Conservation (phyloP, 2,797 vertebrate species). For the Eospalax fontanierii region DNA sequence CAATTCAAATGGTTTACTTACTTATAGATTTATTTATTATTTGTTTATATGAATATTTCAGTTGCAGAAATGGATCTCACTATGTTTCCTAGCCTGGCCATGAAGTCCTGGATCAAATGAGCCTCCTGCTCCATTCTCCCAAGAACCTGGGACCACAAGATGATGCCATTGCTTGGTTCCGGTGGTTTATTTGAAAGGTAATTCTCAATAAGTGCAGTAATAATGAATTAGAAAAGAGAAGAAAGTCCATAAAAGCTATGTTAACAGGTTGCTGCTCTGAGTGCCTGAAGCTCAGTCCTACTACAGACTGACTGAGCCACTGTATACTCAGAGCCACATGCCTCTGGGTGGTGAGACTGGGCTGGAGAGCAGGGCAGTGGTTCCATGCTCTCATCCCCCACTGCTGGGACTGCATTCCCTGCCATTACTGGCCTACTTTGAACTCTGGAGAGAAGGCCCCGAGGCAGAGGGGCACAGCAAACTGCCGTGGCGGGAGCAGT, state of each 20-base stretch:
- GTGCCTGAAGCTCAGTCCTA: background rate
- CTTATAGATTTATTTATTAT: background rate
- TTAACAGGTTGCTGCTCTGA: background rate
- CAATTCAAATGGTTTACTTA: background rate
- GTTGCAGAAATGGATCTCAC: background rate
- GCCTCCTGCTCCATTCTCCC: background rate
- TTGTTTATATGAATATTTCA: background rate
- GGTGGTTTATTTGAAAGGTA: conserved; percentile 15
- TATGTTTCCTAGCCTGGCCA: background rate
- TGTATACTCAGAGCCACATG: too few relatives aligned
- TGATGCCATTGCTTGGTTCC: background rate
- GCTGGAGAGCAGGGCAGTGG: background rate
- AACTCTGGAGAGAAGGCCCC: background rate
- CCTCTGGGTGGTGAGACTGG: background rate
- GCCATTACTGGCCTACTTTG: background rate
- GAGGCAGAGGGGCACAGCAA: background rate
- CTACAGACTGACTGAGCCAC: background rate
- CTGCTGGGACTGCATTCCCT: background rate
- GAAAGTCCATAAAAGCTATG: background rate
- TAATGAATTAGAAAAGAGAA: background rate
- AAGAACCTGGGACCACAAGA: background rate
- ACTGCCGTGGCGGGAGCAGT: background rate
- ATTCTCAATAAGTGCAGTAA: background rate
- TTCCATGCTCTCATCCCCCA: background rate
- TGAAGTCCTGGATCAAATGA: background rate